phyloP scores from a whole-genome alignment of 2,113 vertebrate genomes.

The Scolopax mira region DNA sequence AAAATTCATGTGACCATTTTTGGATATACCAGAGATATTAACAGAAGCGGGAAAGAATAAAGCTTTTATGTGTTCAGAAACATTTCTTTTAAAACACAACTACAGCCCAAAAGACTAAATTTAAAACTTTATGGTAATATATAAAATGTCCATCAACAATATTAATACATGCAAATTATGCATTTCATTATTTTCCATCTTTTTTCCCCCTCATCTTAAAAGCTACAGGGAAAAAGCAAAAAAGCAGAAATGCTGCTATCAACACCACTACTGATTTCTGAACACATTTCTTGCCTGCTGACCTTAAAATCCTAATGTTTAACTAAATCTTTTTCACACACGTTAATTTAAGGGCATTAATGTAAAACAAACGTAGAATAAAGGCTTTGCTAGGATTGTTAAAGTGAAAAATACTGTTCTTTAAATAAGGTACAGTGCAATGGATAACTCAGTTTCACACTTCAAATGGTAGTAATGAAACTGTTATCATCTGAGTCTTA shows the following conservation, averaged over 20 bases:
- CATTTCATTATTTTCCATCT: background rate
- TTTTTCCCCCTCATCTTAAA: background rate
- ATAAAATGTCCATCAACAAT: background rate
- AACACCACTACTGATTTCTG: background rate
- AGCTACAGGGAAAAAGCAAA: background rate
- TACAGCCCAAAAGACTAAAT: background rate
- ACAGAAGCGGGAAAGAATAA: background rate
- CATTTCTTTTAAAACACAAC: background rate
- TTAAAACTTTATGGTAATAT: background rate
- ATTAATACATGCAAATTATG: background rate
- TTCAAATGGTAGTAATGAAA: background rate
- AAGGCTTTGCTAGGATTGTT: background rate
- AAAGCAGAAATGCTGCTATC: background rate
- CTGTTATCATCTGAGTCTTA: background rate
- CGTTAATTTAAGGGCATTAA: background rate
- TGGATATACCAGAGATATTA: background rate
- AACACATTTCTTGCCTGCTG: background rate
- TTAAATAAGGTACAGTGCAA: background rate
- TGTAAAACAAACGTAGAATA: background rate
- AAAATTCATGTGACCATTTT: constrained; percentile 27
- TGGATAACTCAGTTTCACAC: background rate
- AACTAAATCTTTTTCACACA: background rate
- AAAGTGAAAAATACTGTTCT: background rate
- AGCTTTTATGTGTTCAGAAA: background rate
- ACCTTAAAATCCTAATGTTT: background rate